Conservation (phyloP, 2,888 invertebrate species). For the Leucoma salicis region DNA sequence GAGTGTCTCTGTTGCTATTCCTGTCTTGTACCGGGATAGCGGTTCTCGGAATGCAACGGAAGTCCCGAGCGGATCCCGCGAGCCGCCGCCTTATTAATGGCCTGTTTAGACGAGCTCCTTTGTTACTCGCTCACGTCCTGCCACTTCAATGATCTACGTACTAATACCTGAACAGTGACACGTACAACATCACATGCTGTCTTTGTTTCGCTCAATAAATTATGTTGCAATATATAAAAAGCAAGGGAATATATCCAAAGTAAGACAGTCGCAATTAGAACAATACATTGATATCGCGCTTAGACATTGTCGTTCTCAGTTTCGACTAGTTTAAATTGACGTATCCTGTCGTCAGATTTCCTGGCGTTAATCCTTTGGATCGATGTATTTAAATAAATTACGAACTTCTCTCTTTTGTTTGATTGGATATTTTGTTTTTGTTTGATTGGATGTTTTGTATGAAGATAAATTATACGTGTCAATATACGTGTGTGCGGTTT, state of each 20-base stretch:
- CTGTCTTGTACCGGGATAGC: slow-evolving; percentile 70
- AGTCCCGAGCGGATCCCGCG: slow-evolving; percentile 67
- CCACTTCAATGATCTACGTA: slow-evolving; percentile 54
- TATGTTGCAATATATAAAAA: slow-evolving; percentile 19
- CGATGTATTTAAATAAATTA: slow-evolving; percentile 62
- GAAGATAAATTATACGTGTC: slow-evolving; percentile 47
- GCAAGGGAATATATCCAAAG: slow-evolving; percentile 39
- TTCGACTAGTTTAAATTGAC: slow-evolving; percentile 75
- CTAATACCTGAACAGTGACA: slow-evolving; percentile 31
- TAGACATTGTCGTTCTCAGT: slow-evolving; percentile 55
- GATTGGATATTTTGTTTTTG: no score
- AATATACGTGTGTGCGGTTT: slow-evolving; percentile 20
- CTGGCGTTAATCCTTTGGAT: slow-evolving; percentile 67
- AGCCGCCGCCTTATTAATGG: slow-evolving; percentile 79
- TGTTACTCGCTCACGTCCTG: slow-evolving; percentile 76
- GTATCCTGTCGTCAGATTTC: slow-evolving; percentile 76
- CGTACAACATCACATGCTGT: slow-evolving; percentile 29
- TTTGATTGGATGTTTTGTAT: slow-evolving; percentile 47
- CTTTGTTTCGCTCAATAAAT: slow-evolving; percentile 24
- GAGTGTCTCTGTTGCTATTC: slow-evolving; percentile 66
- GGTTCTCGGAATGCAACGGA: slow-evolving; percentile 76
- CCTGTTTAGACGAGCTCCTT: slow-evolving; percentile 79
- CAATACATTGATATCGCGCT: slow-evolving; percentile 49
- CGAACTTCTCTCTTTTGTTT: slow-evolving; percentile 51
- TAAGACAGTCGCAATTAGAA: slow-evolving; percentile 31